phyloP scores from a whole-genome alignment of 2,797 vertebrate genomes.

The Taenioides sp. region DNA sequence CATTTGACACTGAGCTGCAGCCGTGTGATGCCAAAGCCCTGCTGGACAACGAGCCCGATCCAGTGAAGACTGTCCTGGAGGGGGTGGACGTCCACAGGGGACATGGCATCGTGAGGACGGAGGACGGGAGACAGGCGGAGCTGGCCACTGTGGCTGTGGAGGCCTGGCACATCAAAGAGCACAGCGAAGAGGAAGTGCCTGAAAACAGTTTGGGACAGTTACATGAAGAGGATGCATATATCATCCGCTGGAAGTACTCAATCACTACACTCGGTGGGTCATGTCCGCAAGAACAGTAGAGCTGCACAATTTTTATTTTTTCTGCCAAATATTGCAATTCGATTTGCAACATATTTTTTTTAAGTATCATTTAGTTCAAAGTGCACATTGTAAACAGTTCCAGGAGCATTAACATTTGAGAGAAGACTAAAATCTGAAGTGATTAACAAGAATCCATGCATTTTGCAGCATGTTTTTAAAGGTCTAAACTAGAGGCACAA shows the following conservation, averaged over 20 bases:
- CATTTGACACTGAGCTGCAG: constrained; percentile 70
- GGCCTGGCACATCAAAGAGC: constrained; percentile 82
- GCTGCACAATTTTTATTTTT: too few species aligned
- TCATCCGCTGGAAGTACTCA: constrained; percentile 84
- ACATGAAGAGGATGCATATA: constrained; percentile 79
- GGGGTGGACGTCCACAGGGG: constrained; percentile 80
- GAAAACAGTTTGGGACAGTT: constrained; percentile 76
- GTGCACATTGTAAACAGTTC: too few species aligned
- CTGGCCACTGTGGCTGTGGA: constrained; percentile 74
- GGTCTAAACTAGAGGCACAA: too few species aligned
- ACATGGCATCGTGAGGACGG: constrained; percentile 71
- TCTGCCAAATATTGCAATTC: too few species aligned
- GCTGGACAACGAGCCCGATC: constrained; percentile 58
- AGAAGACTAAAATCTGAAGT: too few species aligned
- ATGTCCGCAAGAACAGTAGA: neutral
- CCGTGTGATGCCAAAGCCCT: constrained; percentile 71
- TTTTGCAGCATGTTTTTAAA: too few species aligned
- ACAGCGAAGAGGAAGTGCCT: constrained; percentile 75
- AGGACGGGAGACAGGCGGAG: constrained; percentile 77
- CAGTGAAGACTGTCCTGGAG: constrained; percentile 69
- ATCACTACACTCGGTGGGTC: constrained; percentile 77
- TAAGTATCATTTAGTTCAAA: too few species aligned
- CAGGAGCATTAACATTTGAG: too few species aligned
- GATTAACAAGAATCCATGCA: too few species aligned
- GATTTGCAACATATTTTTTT: too few species aligned